phyloP scores from a whole-genome alignment of 2,888 invertebrate genomes.

The Drosophila nigricruria region DNA sequence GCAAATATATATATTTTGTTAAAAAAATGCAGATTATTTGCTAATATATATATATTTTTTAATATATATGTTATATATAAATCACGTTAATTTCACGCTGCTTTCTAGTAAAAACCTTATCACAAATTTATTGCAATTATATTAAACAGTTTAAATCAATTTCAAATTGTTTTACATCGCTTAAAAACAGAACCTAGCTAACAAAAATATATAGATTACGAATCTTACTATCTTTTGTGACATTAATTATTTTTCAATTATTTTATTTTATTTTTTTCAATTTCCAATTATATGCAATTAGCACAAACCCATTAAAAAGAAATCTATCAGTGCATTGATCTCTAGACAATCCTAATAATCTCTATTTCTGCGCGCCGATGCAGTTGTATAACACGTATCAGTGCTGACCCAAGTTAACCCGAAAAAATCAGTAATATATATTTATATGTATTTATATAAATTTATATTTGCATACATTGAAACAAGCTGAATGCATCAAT shows the following conservation, averaged over 20 bases:
- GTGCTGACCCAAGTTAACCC: constrained; percentile 33
- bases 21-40: no score
- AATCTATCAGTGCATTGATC: constrained; percentile 32
- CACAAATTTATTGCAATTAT: background rate
- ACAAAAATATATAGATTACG: background rate
- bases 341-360: constrained; percentile 16
- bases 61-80: background rate
- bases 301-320: background rate
- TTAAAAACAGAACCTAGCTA: constrained; percentile 3
- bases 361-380: constrained; percentile 1
- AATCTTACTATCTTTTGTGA: background rate
- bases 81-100: background rate
- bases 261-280: background rate
- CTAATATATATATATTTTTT: background rate
- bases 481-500: constrained; percentile 14
- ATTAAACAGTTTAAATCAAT: background rate
- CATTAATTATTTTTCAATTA: background rate
- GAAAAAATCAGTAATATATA: background rate
- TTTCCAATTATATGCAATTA: background rate
- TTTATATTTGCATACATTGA: constrained; percentile 4
- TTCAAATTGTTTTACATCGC: background rate
- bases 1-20: background rate
- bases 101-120: constrained; percentile 1
- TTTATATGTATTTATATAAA: background rate
- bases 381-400: constrained; percentile 29